phyloP scores from a whole-genome alignment of 1,140 invertebrate genomes.

The Apis mellifera region DNA sequence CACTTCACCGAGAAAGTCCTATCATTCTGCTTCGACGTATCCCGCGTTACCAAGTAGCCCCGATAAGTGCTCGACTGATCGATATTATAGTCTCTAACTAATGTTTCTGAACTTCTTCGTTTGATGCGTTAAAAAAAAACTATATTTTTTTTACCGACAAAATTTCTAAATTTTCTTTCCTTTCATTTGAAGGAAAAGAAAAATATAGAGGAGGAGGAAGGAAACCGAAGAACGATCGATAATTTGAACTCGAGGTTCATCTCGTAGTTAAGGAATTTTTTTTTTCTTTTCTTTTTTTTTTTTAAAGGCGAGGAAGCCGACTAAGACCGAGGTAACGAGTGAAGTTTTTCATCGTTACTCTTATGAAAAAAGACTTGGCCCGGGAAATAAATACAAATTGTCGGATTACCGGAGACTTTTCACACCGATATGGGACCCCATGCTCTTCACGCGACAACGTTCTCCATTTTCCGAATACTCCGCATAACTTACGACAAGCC shows the following conservation, averaged over 20 bases:
- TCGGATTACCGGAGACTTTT: conserved; percentile 77
- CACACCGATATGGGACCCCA: conserved; percentile 68
- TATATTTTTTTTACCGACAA: not conserved
- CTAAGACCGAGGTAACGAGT: conserved; percentile 70
- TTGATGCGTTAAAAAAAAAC: not conserved
- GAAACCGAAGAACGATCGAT: conserved; percentile 33
- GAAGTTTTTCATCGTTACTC: conserved; percentile 80
- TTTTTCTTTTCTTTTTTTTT: conserved; percentile 72
- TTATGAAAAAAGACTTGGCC: conserved; percentile 71
- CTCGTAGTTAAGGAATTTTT: conserved; percentile 50
- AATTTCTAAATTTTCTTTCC: not conserved
- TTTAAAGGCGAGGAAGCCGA: conserved; percentile 60
- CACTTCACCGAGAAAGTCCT: conserved; percentile 54
- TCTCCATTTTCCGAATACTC: conserved; percentile 74
- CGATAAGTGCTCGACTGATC: conserved; percentile 55
- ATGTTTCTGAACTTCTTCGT: not conserved
- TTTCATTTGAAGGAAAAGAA: too few species aligned
- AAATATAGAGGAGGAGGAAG: not conserved
- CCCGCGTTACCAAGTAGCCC: conserved; percentile 51
- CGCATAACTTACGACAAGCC: conserved; percentile 69
- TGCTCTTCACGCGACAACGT: conserved; percentile 63
- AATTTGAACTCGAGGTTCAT: conserved; percentile 31
- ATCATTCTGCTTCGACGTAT: conserved; percentile 60
- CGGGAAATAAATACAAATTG: conserved; percentile 82
- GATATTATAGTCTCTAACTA: conserved; percentile 30